phyloP scores from a whole-genome alignment of 1,140 invertebrate genomes.

The Platorchestia sp. region DNA sequence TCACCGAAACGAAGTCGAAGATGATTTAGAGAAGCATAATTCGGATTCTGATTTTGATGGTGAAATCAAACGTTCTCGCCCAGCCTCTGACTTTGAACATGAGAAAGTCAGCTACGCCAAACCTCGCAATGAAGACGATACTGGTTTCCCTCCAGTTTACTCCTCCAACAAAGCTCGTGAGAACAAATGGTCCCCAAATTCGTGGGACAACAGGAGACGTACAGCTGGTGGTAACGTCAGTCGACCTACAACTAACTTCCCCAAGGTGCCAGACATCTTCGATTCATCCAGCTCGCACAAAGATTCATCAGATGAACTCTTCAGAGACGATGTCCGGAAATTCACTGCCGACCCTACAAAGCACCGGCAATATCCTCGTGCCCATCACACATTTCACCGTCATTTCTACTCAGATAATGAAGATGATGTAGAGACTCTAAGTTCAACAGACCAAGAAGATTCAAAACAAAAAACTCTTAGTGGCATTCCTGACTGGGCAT shows the following conservation, averaged over 20 bases:
- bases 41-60: not conserved
- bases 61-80: not conserved
- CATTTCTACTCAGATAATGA: not conserved
- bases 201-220: not conserved
- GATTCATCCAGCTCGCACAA: not conserved
- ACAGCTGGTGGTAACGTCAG: not conserved
- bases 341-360: not conserved
- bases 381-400: not conserved
- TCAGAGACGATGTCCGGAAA: constrained; percentile 10
- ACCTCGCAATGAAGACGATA: not conserved
- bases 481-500: constrained; percentile 2
- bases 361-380: not conserved
- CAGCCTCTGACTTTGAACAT: not conserved
- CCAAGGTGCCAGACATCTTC: not conserved
- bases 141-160: not conserved
- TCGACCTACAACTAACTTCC: not conserved
- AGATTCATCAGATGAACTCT: not conserved
- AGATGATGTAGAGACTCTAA: not conserved
- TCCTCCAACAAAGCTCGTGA: not conserved
- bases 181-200: not conserved
- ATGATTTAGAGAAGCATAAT: not conserved
- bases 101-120: not conserved
- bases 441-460: not conserved
- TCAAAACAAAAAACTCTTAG: not conserved
- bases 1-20: not conserved